Evolutionary conservation across 2,888 invertebrate genomes (phyloP).

Genomic region (Ditula angustiorana): DNA sequence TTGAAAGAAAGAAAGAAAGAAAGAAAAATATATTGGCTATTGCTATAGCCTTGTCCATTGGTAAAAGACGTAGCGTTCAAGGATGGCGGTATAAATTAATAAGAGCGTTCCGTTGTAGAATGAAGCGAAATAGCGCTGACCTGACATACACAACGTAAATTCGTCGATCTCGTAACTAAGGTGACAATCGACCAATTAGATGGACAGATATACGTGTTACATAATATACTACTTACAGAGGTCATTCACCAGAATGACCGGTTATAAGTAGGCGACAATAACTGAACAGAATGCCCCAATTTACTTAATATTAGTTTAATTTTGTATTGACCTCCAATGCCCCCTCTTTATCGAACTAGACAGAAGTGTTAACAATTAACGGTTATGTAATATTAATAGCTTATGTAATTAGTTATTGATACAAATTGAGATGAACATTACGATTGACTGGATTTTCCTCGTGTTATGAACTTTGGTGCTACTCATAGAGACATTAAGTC

Average conservation of each 20-base stretch:
- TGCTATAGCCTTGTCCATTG: too few species aligned
- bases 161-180: too few species aligned
- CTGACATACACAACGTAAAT: too few species aligned
- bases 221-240: too few species aligned
- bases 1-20: too few species aligned
- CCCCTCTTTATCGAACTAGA: not conserved
- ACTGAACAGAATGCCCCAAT: not conserved
- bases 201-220: not conserved
- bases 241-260: not conserved
- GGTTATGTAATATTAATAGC: slow-evolving; percentile 19
- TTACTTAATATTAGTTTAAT: not conserved
- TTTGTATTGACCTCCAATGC: not conserved
- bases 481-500: too few species aligned
- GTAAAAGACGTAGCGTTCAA: too few species aligned
- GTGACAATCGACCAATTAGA: not conserved
- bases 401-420: slow-evolving; percentile 7
- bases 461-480: not conserved
- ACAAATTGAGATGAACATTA: not conserved
- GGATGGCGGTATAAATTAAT: too few species aligned
- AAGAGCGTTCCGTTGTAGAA: too few species aligned
- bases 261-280: not conserved
- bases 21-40: too few species aligned
- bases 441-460: slow-evolving; percentile 17
- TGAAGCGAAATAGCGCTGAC: too few species aligned
- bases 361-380: not conserved